These are phyloP conservation scores for Tuberolachnus salignus DNA, from an alignment of 2,888 invertebrate genomes.

Conservation along the genomic window DNA sequence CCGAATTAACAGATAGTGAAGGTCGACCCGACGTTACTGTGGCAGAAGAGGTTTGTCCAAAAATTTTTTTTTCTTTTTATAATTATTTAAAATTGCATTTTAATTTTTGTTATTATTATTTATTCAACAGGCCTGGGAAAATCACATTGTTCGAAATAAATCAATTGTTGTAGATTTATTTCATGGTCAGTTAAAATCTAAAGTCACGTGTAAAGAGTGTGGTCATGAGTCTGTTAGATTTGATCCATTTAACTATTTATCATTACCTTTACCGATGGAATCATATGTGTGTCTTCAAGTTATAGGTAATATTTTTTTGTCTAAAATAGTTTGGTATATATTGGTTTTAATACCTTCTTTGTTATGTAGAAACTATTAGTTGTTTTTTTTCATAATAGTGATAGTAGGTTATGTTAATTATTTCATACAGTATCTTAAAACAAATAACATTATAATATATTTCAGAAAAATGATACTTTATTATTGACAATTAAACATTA, in stretches of 20 bases:
- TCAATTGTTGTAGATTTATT: slow-evolving; percentile 89
- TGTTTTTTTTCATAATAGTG: too few species aligned
- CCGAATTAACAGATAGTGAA: slow-evolving; percentile 76
- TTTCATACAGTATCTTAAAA: too few species aligned
- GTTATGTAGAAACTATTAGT: too few species aligned
- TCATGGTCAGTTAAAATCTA: slow-evolving; percentile 90
- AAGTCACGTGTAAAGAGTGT: slow-evolving; percentile 82
- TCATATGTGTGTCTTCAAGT: slow-evolving; percentile 79
- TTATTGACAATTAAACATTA: too few species aligned
- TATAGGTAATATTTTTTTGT: slow-evolving; percentile 66
- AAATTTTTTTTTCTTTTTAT: slow-evolving; percentile 37
- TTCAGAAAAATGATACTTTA: too few species aligned
- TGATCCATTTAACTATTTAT: slow-evolving; percentile 90
- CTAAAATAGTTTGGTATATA: slow-evolving; percentile 58
- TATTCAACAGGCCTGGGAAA: slow-evolving; percentile 75
- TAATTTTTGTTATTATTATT: slow-evolving; percentile 28
- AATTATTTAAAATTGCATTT: slow-evolving; percentile 59
- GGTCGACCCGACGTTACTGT: slow-evolving; percentile 75
- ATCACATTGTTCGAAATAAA: slow-evolving; percentile 80
- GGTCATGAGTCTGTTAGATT: slow-evolving; percentile 84
- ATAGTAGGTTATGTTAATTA: too few species aligned
- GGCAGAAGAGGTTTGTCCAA: slow-evolving; percentile 65
- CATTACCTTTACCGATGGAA: slow-evolving; percentile 89
- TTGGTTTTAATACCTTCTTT: neutral
- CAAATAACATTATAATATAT: too few species aligned